phyloP scores from a whole-genome alignment of 2,113 vertebrate species.

The Jacana jacana region DNA sequence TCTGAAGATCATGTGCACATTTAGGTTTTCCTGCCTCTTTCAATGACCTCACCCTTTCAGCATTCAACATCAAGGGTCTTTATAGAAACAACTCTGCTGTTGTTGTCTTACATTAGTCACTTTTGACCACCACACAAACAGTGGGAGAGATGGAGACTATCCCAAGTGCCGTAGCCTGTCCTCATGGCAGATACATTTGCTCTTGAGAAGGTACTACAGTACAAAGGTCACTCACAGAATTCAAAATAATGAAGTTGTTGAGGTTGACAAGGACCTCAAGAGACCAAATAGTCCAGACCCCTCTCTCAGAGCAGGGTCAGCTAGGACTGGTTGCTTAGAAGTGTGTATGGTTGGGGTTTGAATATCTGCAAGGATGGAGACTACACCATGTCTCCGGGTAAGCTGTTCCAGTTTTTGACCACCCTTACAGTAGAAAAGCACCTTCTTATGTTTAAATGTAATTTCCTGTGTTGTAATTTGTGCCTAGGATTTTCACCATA shows the following conservation, averaged over 20 bases:
- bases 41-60: not conserved
- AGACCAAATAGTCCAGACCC: not conserved
- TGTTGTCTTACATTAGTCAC: not conserved
- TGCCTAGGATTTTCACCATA: not conserved
- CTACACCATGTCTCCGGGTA: not conserved
- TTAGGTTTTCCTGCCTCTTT: not conserved
- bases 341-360: not conserved
- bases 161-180: not conserved
- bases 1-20: not conserved
- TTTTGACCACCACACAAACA: not conserved
- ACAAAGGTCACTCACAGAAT: not conserved
- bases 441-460: not conserved
- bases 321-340: not conserved
- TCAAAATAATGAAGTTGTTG: not conserved
- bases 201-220: not conserved
- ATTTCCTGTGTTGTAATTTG: not conserved
- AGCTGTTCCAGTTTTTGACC: not conserved
- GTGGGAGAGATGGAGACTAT: not conserved
- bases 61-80: not conserved
- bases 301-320: not conserved
- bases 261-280: not conserved
- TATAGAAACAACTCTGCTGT: not conserved
- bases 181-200: not conserved
- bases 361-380: not conserved
- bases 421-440: not conserved